phyloP scores from a whole-genome alignment of 2,888 invertebrate species.

The Erebia palarica region DNA sequence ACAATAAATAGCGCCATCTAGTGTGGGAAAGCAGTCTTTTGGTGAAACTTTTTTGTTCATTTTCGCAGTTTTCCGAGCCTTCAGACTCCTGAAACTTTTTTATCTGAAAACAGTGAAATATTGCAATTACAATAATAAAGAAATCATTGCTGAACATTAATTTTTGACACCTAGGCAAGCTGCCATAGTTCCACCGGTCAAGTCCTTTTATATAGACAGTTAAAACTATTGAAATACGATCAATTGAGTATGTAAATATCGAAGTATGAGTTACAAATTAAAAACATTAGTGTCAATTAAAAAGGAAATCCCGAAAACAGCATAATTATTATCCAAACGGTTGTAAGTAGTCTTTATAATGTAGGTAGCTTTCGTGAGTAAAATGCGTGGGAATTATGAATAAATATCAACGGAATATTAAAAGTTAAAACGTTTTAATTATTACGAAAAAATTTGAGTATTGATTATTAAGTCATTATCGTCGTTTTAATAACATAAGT shows the following conservation, averaged over 20 bases:
- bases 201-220: too few species aligned
- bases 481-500: neutral
- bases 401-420: neutral
- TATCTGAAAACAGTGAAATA: too few species aligned
- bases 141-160: too few species aligned
- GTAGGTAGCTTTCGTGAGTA: neutral
- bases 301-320: neutral
- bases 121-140: too few species aligned
- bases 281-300: neutral
- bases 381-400: neutral
- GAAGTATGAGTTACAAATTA: neutral
- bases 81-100: too few species aligned
- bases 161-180: too few species aligned
- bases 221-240: too few species aligned
- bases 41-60: too few species aligned
- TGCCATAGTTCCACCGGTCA: too few species aligned
- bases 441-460: neutral
- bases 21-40: too few species aligned
- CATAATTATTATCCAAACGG: neutral
- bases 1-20: too few species aligned
- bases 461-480: neutral
- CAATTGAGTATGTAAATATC: neutral
- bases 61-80: too few species aligned
- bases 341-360: neutral
- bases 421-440: conserved; percentile 3